Percentiles rank a stretch among this genome's conserved stretches.
These are phyloP conservation scores for Rhinatrema bivittatum DNA, from an alignment of 2,797 vertebrate species.

Conservation along the genomic window DNA sequence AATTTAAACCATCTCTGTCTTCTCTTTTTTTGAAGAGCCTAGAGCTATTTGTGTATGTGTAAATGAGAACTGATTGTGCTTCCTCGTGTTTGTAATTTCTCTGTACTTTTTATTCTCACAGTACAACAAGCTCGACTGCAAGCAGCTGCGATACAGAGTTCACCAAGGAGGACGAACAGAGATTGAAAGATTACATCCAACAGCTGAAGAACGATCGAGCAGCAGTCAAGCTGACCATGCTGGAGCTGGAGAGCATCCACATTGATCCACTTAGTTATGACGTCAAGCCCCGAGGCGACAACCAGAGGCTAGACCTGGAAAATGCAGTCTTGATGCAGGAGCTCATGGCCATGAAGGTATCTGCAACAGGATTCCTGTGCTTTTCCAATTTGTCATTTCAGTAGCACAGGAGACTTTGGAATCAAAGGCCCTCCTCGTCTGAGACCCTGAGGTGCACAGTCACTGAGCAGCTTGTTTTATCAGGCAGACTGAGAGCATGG, in stretches of 20 bases:
- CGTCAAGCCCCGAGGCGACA: slow-evolving; percentile 69
- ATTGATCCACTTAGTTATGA: slow-evolving; percentile 76
- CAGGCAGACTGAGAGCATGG: no score
- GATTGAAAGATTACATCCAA: slow-evolving; percentile 77
- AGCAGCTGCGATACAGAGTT: slow-evolving; percentile 80
- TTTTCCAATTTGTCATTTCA: no score
- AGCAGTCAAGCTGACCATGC: slow-evolving; percentile 76
- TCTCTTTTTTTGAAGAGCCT: no score
- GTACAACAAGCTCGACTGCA: slow-evolving; percentile 78
- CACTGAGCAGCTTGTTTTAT: no score
- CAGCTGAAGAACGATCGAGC: slow-evolving; percentile 77
- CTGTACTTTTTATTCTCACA: slow-evolving; percentile 36
- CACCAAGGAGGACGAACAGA: slow-evolving; percentile 76
- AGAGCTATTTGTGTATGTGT: no score
- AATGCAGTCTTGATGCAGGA: slow-evolving; percentile 83
- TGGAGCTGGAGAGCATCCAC: slow-evolving; percentile 79
- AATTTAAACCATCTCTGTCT: no score
- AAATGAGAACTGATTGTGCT: no score
- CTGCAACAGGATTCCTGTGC: rapidly evolving
- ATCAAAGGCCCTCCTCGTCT: no score
- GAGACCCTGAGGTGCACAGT: no score
- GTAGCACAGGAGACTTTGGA: no score
- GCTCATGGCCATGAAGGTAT: slow-evolving; percentile 86
- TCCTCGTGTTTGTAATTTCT: no score
- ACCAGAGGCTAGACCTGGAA: slow-evolving; percentile 74